These are phyloP conservation scores for Galerucella pusilla DNA, from an alignment of 2,888 invertebrate genomes.

Conservation along the genomic window DNA sequence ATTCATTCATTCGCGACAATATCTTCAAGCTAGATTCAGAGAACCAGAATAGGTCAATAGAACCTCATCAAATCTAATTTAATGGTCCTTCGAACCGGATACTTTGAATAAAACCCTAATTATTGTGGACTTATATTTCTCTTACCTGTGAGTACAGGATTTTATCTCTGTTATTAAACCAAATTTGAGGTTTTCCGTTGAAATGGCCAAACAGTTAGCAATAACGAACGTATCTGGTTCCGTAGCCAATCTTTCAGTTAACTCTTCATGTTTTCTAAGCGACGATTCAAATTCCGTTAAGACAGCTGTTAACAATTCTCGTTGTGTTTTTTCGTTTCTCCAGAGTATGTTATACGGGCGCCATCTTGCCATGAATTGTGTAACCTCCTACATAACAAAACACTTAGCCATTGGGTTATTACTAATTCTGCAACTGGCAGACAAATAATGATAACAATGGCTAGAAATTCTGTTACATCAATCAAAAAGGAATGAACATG, in stretches of 20 bases:
- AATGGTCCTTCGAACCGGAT: too few relatives aligned
- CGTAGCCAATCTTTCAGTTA: constrained; percentile 77
- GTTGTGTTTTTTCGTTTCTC: constrained; percentile 85
- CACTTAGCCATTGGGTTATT: not conserved
- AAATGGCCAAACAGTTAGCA: constrained; percentile 78
- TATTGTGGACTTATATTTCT: not conserved
- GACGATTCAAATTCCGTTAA: constrained; percentile 81
- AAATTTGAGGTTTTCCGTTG: constrained; percentile 86
- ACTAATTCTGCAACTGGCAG: too few relatives aligned
- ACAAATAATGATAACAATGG: too few relatives aligned
- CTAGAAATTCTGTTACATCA: too few relatives aligned
- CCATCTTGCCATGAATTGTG: constrained; percentile 85
- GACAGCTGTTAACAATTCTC: constrained; percentile 79
- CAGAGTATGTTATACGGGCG: constrained; percentile 88
- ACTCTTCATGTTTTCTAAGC: constrained; percentile 79
- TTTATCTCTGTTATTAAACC: constrained; percentile 86
- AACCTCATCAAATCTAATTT: too few relatives aligned
- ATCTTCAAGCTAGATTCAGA: too few relatives aligned
- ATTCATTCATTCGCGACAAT: too few relatives aligned
- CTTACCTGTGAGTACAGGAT: constrained; percentile 68
- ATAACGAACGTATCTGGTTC: constrained; percentile 81
- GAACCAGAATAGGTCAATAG: too few relatives aligned
- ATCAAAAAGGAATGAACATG: too few relatives aligned
- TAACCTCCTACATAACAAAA: constrained; percentile 74
- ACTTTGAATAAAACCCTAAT: not conserved